Base-by-base conservation (phyloP, 2,797 vertebrate species). In the Oreonectes daqikongensis region DNA sequence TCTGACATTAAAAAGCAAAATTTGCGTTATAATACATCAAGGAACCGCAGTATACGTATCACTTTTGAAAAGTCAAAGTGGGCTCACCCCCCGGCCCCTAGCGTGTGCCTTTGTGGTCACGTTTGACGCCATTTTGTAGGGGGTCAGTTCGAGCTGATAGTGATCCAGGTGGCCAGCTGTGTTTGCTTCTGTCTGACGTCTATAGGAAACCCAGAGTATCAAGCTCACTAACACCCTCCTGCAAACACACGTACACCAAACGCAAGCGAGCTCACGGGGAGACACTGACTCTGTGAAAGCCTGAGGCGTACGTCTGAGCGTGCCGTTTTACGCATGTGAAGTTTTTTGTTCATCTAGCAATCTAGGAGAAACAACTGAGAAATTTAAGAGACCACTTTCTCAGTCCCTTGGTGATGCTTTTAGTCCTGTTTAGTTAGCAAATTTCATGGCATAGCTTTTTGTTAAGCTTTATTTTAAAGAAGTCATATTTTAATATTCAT, bases 121-220 rank as follows among this genome's bases (percentile, higher is more conserved):
- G 38, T 66, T 32, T 30, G 4, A 30, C 10, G 52, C 42, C 60
- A n/a, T 75, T 83, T 81, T 77, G 81, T 74, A 72, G 65, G 14
- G 20, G 83, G 78, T 87, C 84, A 81, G 64, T 75, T 79, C 80
- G 5, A 59, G 55, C 55, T 30, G 55, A 30, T 63, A 73, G 74
- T 71, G 78, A 86, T 86, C 85, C 82, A 90, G 84, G 78, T 85
- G 79, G 65, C 82, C 90, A 89, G 86, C 90, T 91, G 88, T 89
- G 87, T 90, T 87, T 89, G 81, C 72, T 65, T 79, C 32, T 71
- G 69, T 80, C 65, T 38, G 77, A 80, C 28, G 77, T 42, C 64
- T 74, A 55, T 57, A 77, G 72, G 72, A 76, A 69, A 77, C 35
- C 24, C 32, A 40, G 32, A 28, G 53, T 24, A 72, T 73, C 48